Percentiles rank a stretch among this genome's conserved stretches.
These are phyloP conservation scores for Drosophila aldrichi DNA, from an alignment of 2,888 invertebrate species.

Conservation along the genomic window DNA sequence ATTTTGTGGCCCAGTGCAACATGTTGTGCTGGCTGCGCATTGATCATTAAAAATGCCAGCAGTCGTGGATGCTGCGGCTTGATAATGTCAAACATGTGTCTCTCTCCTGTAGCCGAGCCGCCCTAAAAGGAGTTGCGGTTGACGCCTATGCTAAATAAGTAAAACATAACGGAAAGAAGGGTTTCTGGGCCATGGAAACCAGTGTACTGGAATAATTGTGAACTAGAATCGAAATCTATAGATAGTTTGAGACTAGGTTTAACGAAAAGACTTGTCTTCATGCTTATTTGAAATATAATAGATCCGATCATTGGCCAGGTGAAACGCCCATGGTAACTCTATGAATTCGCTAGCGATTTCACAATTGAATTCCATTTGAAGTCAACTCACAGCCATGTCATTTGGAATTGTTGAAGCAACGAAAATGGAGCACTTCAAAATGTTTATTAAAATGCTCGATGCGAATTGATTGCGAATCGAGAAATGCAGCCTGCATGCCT, in stretches of 20 bases:
- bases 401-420: slow-evolving; percentile 52
- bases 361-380: slow-evolving; percentile 39
- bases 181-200: background rate
- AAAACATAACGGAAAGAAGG: slow-evolving; percentile 24
- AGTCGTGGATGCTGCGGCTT: slow-evolving; percentile 60
- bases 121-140: slow-evolving; percentile 38
- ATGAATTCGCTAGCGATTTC: slow-evolving; percentile 14
- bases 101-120: slow-evolving; percentile 39
- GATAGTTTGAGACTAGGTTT: background rate
- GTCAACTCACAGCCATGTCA: slow-evolving; percentile 52
- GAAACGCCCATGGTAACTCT: background rate
- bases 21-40: slow-evolving; percentile 39
- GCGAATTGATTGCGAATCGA: slow-evolving; percentile 56
- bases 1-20: slow-evolving; percentile 39
- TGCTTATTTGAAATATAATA: background rate
- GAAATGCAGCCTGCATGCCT: slow-evolving; percentile 65
- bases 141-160: slow-evolving; percentile 36
- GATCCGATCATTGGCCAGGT: background rate
- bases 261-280: too few species aligned
- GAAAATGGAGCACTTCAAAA: slow-evolving; percentile 68
- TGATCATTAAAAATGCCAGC: slow-evolving; percentile 57
- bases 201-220: background rate
- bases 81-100: slow-evolving; percentile 77
- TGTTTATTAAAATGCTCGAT: slow-evolving; percentile 53
- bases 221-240: background rate